These are phyloP conservation scores for Prunella himalayana DNA, from an alignment of 2,113 vertebrate genomes.

Conservation along the genomic window DNA sequence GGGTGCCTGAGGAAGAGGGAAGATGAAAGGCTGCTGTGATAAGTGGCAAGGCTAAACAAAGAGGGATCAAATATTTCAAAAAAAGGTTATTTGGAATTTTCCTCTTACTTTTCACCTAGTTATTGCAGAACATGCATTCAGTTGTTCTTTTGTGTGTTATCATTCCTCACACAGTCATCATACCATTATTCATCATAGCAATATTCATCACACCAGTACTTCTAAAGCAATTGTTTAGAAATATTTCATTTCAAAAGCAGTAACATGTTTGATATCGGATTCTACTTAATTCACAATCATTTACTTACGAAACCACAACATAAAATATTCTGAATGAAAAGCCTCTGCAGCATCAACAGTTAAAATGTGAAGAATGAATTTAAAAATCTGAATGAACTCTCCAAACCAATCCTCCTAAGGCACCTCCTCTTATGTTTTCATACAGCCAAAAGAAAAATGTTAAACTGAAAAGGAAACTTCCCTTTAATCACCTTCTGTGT, in stretches of 20 bases:
- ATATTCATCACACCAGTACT: neutral
- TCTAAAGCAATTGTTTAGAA: neutral
- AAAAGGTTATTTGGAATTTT: neutral
- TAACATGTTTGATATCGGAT: neutral
- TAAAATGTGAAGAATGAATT: neutral
- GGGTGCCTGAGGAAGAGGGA: neutral
- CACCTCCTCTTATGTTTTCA: neutral
- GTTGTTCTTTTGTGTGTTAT: neutral
- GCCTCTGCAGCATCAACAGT: neutral
- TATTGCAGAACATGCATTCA: neutral
- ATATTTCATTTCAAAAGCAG: neutral
- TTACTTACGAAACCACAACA: neutral
- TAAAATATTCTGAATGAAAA: neutral
- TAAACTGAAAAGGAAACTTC: neutral
- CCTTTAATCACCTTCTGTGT: neutral
- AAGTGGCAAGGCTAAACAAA: neutral
- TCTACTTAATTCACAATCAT: neutral
- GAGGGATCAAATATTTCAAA: neutral
- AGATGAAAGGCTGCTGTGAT: neutral
- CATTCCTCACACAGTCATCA: neutral
- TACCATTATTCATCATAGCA: neutral
- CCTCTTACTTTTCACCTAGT: neutral
- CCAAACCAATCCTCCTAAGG: neutral
- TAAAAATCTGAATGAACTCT: neutral
- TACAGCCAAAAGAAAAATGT: neutral